Evolutionary conservation across 2,888 invertebrate species (phyloP).

Genomic region (Synanthedon vespiformis): DNA sequence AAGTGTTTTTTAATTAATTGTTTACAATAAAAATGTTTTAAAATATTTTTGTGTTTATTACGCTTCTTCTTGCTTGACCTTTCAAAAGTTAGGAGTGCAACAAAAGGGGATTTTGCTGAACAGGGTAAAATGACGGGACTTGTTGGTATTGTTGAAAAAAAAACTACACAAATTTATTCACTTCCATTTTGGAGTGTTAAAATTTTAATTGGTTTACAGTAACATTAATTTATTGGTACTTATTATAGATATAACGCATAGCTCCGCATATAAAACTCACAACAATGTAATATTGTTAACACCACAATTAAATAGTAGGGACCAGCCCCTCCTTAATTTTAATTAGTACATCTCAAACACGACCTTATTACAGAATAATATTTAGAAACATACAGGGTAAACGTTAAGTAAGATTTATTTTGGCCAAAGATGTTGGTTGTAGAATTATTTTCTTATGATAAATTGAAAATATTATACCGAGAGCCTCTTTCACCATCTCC

Average conservation of each 20-base stretch:
- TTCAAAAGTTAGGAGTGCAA: too few species aligned
- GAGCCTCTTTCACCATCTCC: too few species aligned
- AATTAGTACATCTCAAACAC: slow-evolving; percentile 34
- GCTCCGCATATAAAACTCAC: slow-evolving; percentile 53
- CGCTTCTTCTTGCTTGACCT: too few species aligned
- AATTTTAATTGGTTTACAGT: slow-evolving; percentile 20
- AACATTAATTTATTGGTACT: slow-evolving; percentile 46
- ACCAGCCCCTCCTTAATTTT: slow-evolving; percentile 57
- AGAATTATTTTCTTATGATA: slow-evolving; percentile 2
- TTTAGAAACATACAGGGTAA: slow-evolving; percentile 11
- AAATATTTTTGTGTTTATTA: neutral
- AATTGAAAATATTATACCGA: too few species aligned
- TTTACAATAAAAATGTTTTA: slow-evolving; percentile 67
- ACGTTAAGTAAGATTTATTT: slow-evolving; percentile 22
- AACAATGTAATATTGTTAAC: slow-evolving; percentile 40
- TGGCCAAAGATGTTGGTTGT: slow-evolving; percentile 12
- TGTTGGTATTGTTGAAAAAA: neutral
- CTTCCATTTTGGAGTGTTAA: slow-evolving; percentile 11
- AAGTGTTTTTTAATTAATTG: slow-evolving; percentile 62
- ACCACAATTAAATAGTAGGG: slow-evolving; percentile 42
- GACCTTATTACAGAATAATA: slow-evolving; percentile 20
- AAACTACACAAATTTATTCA: slow-evolving; percentile 1
- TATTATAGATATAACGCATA: slow-evolving; percentile 37
- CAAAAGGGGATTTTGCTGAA: too few species aligned
- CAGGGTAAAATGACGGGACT: neutral